Percentiles rank a stretch among this genome's conserved stretches.
Conservation (phyloP, 2,797 vertebrate species). For the Scomberomorus guttatus region DNA sequence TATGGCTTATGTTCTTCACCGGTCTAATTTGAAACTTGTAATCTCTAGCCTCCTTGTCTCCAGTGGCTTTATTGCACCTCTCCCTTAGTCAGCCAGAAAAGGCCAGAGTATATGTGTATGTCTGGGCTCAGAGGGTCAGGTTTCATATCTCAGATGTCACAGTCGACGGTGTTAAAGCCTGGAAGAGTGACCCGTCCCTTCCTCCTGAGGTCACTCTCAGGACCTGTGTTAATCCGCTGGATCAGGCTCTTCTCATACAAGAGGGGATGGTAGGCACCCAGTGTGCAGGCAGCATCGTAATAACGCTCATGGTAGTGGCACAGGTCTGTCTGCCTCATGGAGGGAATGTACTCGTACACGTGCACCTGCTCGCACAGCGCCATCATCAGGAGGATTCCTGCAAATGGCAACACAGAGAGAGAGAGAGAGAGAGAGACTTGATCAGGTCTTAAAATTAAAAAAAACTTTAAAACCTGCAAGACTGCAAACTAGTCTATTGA, state of each 20-base stretch:
- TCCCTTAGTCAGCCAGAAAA: conserved; percentile 64
- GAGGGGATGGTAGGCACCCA: conserved; percentile 97
- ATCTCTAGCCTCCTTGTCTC: conserved; percentile 64
- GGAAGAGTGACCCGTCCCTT: conserved; percentile 95
- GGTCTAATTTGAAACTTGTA: conserved; percentile 68
- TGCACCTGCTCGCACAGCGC: conserved; percentile 93
- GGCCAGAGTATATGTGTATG: conserved; percentile 40
- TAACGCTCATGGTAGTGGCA: conserved; percentile 99
- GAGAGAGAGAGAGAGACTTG: background rate
- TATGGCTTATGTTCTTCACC: conserved; percentile 78
- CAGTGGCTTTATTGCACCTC: conserved; percentile 77
- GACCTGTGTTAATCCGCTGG: conserved; percentile 92
- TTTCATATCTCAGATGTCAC: conserved; percentile 80
- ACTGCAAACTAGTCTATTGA: background rate
- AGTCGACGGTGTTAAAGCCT: conserved; percentile 90
- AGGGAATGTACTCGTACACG: conserved; percentile 97
- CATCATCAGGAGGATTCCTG: conserved; percentile 99
- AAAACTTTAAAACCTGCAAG: background rate
- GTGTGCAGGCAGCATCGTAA: conserved; percentile 94
- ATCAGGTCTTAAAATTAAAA: background rate
- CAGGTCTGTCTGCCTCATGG: conserved; percentile 93
- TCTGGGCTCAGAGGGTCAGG: conserved; percentile 34
- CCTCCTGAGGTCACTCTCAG: conserved; percentile 88
- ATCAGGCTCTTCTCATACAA: conserved; percentile 97
- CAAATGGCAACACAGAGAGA: conserved; percentile 33